Evolutionary conservation across 1,140 invertebrate genomes (phyloP).

Genomic region (Idris sp.): DNA sequence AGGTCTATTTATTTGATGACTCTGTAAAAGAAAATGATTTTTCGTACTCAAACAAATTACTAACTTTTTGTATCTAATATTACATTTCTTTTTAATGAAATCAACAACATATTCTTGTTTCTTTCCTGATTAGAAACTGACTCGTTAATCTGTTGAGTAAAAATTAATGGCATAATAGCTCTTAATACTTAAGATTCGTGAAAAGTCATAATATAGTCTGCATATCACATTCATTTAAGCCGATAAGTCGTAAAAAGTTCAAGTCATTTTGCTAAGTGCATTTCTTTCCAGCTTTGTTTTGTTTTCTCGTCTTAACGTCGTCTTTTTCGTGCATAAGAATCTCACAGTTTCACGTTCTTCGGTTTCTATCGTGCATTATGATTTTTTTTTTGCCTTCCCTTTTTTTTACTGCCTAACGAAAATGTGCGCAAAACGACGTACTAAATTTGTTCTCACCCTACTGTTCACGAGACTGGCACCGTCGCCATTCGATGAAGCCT

Average conservation of each 20-base stretch:
- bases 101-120: no score
- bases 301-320: conserved; percentile 39
- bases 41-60: no score
- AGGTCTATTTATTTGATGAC: no score
- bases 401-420: conserved; percentile 51
- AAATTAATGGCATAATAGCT: conserved; percentile 18
- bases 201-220: conserved; percentile 31
- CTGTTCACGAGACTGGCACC: no score
- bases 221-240: conserved; percentile 44
- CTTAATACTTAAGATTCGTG: conserved; percentile 3
- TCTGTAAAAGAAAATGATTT: no score
- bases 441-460: conserved; percentile 56
- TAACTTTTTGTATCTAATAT: no score
- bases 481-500: conserved; percentile 41
- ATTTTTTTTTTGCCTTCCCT: no score
- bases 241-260: conserved; percentile 55
- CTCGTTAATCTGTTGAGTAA: no score
- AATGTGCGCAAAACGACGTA: conserved; percentile 43
- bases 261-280: conserved; percentile 57
- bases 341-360: no score
- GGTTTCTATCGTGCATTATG: conserved; percentile 46
- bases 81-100: no score
- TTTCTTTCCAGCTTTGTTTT: conserved; percentile 45
- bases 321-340: conserved; percentile 48
- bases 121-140: no score